Evolutionary conservation across 2,797 vertebrate species (phyloP).

Genomic region (Microhierax caerulescens): DNA sequence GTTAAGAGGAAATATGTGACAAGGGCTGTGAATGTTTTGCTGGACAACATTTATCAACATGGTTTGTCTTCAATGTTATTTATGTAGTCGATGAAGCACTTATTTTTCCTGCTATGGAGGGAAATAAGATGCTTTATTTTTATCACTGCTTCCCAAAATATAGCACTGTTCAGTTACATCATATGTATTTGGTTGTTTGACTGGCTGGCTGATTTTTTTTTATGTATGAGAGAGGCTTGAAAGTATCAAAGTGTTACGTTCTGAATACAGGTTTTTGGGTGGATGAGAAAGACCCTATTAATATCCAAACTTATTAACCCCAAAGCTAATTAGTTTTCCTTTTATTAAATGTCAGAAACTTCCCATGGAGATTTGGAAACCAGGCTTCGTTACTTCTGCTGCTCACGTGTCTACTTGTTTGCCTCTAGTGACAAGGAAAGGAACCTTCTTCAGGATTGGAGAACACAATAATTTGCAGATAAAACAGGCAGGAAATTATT

Average conservation of each 20-base stretch:
- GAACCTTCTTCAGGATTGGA: neutral
- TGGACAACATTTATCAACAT: neutral
- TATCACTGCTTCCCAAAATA: neutral
- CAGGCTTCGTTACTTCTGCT: neutral
- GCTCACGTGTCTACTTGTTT: neutral
- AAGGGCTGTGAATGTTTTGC: neutral
- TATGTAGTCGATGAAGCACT: neutral
- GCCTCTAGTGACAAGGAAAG: neutral
- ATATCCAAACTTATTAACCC: neutral
- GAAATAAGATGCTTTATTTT: neutral
- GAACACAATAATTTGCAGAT: slow-evolving; percentile 4
- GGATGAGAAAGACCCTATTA: neutral
- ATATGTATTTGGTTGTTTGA: neutral
- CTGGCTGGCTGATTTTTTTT: neutral
- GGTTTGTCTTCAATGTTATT: neutral
- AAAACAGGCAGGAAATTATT: slow-evolving; percentile 40
- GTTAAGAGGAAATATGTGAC: neutral
- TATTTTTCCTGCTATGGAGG: neutral
- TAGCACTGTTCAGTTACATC: neutral
- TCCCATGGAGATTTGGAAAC: neutral
- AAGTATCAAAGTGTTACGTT: neutral
- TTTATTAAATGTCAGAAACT: neutral
- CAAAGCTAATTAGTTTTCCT: neutral
- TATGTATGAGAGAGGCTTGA: neutral
- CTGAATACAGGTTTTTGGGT: neutral